Conservation (phyloP, 2,113 vertebrate species). For the Notarius lentiginosus region DNA sequence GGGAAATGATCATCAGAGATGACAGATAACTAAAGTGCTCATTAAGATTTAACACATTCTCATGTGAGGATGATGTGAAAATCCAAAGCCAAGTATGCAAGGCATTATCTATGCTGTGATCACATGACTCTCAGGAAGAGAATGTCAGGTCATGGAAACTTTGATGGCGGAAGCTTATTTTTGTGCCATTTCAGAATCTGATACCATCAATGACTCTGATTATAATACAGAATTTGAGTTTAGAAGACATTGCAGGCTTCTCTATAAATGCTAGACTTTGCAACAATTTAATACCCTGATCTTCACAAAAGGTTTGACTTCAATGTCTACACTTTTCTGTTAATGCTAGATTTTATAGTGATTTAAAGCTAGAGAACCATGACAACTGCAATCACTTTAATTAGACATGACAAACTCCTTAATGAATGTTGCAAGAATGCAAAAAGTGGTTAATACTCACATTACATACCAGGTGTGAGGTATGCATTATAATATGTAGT, state of each 20-base stretch:
- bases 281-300: neutral
- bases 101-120: conserved; percentile 45
- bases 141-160: conserved; percentile 34
- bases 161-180: conserved; percentile 36
- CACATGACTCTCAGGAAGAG: conserved; percentile 33
- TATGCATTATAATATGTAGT: too few relatives aligned
- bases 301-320: neutral
- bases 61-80: conserved; percentile 30
- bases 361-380: neutral
- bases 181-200: neutral
- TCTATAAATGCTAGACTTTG: neutral
- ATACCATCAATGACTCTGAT: neutral
- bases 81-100: conserved; percentile 36
- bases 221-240: conserved; percentile 2
- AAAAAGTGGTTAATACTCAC: too few relatives aligned
- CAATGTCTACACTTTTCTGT: neutral
- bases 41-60: conserved; percentile 55
- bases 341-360: neutral
- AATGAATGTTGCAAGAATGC: too few relatives aligned
- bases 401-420: too few relatives aligned
- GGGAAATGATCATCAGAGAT: conserved; percentile 43
- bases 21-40: conserved; percentile 53
- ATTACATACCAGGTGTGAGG: too few relatives aligned
- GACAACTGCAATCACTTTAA: neutral
- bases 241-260: neutral